Percentiles rank a stretch among this genome's conserved stretches.
These are phyloP conservation scores for Hydrotaea diabolus DNA, from an alignment of 2,888 invertebrate genomes.

Conservation along the genomic window DNA sequence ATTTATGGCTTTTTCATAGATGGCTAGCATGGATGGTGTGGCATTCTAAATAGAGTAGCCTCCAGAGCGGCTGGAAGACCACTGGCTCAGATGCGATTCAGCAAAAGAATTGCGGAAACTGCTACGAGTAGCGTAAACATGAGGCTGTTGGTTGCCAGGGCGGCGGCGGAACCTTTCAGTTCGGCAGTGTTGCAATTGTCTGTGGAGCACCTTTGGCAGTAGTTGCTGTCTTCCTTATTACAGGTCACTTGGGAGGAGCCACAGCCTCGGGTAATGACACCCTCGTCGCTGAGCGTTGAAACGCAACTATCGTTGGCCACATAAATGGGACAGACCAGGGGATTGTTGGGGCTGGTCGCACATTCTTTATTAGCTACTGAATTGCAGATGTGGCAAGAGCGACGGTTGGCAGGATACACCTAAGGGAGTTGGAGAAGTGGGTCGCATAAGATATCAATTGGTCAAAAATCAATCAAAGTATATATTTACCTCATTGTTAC, in stretches of 20 bases:
- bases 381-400: conserved; percentile 75
- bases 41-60: neutral
- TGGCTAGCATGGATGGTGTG: neutral
- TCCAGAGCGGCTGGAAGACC: neutral
- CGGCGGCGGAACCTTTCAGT: conserved; percentile 70
- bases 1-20: neutral
- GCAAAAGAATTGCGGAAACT: conserved; percentile 40
- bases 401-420: conserved; percentile 75
- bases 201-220: conserved; percentile 72
- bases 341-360: conserved; percentile 62
- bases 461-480: neutral
- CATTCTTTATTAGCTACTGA: conserved; percentile 71
- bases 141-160: conserved; percentile 59
- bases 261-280: conserved; percentile 74
- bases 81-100: neutral
- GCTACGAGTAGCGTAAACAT: conserved; percentile 70
- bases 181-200: conserved; percentile 74
- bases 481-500: conserved; percentile 72
- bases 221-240: conserved; percentile 61
- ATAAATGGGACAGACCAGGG: conserved; percentile 74
- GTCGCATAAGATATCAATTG: neutral
- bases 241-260: conserved; percentile 70
- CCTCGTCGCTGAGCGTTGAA: conserved; percentile 49
- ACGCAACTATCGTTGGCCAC: conserved; percentile 73
- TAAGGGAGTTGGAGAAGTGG: conserved; percentile 25